Evolutionary conservation across 2,797 vertebrate species (phyloP).

Genomic region (Aldrovandia affinis): DNA sequence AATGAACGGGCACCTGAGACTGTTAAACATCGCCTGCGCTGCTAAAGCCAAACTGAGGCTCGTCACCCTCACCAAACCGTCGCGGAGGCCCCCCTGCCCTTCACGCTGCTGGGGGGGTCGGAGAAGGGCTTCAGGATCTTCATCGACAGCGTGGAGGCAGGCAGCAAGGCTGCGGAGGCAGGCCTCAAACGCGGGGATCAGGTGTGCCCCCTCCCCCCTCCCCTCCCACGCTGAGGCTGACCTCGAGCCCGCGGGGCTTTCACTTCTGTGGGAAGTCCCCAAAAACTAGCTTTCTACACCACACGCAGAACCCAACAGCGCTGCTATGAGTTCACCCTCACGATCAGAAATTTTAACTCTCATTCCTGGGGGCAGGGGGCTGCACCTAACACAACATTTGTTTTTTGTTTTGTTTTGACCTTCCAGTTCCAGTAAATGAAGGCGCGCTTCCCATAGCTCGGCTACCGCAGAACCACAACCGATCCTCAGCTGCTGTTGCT

Average conservation of each 20-base stretch:
- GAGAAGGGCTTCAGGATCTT: conserved; percentile 98
- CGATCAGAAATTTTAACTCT: background rate
- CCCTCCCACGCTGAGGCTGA: too few species aligned
- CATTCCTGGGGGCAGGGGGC: background rate
- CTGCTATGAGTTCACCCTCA: background rate
- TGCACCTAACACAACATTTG: too few species aligned
- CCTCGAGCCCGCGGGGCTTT: too few species aligned
- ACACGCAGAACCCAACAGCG: background rate
- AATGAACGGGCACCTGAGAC: conserved; percentile 97
- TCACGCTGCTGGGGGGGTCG: conserved; percentile 91
- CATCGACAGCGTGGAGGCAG: conserved; percentile 90
- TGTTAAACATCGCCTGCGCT: conserved; percentile 97
- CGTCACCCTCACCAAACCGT: conserved; percentile 95
- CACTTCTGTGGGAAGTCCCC: too few species aligned
- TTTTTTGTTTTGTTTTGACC: too few species aligned
- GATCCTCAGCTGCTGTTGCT: too few species aligned
- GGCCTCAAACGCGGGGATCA: conserved; percentile 97
- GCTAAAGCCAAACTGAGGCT: conserved; percentile 95
- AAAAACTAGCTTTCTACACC: background rate
- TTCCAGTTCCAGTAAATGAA: too few species aligned
- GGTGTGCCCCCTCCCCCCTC: conserved; percentile 73
- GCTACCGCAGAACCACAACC: too few species aligned
- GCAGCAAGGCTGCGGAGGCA: conserved; percentile 93
- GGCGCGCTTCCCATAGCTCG: too few species aligned
- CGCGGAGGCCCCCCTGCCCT: conserved; percentile 93